These are phyloP conservation scores for Drosophila gaucha DNA, from an alignment of 2,888 invertebrate species.

Conservation along the genomic window DNA sequence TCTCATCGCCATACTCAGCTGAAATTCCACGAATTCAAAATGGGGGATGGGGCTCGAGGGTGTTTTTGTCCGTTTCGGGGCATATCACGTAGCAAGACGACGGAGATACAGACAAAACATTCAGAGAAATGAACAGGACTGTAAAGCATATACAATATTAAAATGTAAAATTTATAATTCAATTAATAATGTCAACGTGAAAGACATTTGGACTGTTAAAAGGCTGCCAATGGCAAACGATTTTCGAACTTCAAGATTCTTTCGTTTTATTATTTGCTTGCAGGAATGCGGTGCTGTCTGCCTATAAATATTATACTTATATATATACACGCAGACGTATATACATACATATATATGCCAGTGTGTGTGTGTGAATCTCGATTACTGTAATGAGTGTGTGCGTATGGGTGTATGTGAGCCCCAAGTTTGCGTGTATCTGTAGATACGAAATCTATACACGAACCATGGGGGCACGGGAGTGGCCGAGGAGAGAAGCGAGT, in stretches of 20 bases:
- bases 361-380: slow-evolving; percentile 6
- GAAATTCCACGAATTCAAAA: slow-evolving; percentile 55
- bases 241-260: slow-evolving; percentile 1
- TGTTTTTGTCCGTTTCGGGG: slow-evolving; percentile 41
- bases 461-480: slow-evolving; percentile 1
- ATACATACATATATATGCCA: not conserved
- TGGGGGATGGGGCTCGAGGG: slow-evolving; percentile 9
- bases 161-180: slow-evolving; percentile 84
- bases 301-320: not conserved
- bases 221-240: slow-evolving; percentile 15
- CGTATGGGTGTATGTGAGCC: slow-evolving; percentile 11
- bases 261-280: slow-evolving; percentile 14
- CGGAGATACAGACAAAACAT: not conserved
- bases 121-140: not conserved
- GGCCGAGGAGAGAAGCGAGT: not conserved
- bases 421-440: slow-evolving; percentile 35
- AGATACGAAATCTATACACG: slow-evolving; percentile 60
- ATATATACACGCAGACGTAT: not conserved
- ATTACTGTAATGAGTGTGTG: slow-evolving; percentile 1
- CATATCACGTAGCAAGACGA: slow-evolving; percentile 78
- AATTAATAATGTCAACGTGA: slow-evolving; percentile 81
- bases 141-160: slow-evolving; percentile 60
- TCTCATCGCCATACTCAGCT: slow-evolving; percentile 60
- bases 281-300: slow-evolving; percentile 31
- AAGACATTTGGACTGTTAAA: slow-evolving; percentile 35